Percentiles rank a stretch among this genome's conserved stretches.
phyloP scores from a whole-genome alignment of 2,888 invertebrate species.

The Drosophila formosana region DNA sequence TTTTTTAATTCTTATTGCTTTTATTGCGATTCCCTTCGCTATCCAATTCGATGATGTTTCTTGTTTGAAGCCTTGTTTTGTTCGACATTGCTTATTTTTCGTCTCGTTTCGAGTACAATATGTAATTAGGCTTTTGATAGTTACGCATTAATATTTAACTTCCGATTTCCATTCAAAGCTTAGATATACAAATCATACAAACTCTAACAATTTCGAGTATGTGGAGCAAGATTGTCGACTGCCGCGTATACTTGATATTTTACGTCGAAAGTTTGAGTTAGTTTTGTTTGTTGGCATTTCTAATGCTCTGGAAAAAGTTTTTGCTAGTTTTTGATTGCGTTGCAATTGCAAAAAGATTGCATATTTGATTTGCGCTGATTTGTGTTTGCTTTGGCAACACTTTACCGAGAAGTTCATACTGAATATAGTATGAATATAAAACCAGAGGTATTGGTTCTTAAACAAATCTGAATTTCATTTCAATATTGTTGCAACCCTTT shows the following conservation, averaged over 20 bases:
- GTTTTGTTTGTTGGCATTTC: constrained; percentile 61
- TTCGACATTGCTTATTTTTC: constrained; percentile 41
- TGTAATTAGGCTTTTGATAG: constrained; percentile 70
- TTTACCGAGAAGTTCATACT: constrained; percentile 42
- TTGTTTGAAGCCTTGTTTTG: not conserved
- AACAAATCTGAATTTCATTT: constrained; percentile 18
- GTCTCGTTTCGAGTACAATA: constrained; percentile 67
- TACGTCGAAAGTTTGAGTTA: constrained; percentile 49
- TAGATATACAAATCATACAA: constrained; percentile 20
- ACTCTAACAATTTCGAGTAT: constrained; percentile 12
- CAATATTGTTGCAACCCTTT: constrained; percentile 8
- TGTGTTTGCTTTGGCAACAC: constrained; percentile 50
- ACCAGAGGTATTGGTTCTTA: constrained; percentile 28
- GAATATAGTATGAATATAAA: constrained; percentile 52
- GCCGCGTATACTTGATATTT: constrained; percentile 55
- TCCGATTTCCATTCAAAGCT: constrained; percentile 31
- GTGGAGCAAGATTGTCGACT: constrained; percentile 64
- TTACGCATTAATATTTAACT: constrained; percentile 67
- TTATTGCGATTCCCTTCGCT: constrained; percentile 32
- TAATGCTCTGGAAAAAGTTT: constrained; percentile 60
- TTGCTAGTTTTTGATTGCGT: constrained; percentile 50
- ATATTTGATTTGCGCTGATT: constrained; percentile 62
- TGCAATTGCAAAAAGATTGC: constrained; percentile 58
- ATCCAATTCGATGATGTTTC: not conserved
- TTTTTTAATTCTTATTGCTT: constrained; percentile 55